Percentiles rank a stretch among this genome's conserved stretches.
Conservation (phyloP, 2,797 vertebrate genomes). For the Orientallactaga sibirica region DNA sequence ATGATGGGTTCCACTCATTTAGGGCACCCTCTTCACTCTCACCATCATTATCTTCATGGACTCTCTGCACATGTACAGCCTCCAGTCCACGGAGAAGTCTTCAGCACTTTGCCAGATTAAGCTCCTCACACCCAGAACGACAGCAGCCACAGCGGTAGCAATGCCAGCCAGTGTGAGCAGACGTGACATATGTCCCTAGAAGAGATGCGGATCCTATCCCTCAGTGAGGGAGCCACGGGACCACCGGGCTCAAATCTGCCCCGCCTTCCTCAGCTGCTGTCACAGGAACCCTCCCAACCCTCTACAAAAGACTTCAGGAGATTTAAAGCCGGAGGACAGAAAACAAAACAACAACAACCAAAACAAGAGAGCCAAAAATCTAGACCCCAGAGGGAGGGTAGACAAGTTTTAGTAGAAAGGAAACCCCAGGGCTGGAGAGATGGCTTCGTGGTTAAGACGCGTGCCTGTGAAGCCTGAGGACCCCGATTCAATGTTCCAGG, state of each 20-base stretch:
- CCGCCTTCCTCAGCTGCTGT: background rate
- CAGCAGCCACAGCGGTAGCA: background rate
- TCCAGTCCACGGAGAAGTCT: background rate
- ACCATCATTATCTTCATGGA: slow-evolving; percentile 65
- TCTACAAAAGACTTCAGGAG: background rate
- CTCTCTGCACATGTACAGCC: rapidly evolving
- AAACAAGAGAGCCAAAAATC: background rate
- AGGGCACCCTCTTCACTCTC: background rate
- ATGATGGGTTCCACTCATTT: background rate
- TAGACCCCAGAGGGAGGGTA: background rate
- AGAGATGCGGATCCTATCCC: background rate
- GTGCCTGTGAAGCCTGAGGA: too few species aligned
- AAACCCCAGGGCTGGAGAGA: too few species aligned
- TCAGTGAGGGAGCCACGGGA: background rate
- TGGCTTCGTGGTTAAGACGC: too few species aligned
- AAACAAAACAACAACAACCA: background rate
- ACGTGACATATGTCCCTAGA: slow-evolving; percentile 2
- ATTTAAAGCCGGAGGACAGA: background rate
- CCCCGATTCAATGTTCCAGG: too few species aligned
- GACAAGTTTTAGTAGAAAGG: background rate
- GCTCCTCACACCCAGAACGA: slow-evolving; percentile 52
- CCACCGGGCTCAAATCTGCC: background rate
- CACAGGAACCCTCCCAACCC: background rate
- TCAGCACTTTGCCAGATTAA: background rate
- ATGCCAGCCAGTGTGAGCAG: slow-evolving; percentile 47